Evolutionary conservation across 1,140 invertebrate genomes (phyloP).

Genomic region (Lepidostoma basale): DNA sequence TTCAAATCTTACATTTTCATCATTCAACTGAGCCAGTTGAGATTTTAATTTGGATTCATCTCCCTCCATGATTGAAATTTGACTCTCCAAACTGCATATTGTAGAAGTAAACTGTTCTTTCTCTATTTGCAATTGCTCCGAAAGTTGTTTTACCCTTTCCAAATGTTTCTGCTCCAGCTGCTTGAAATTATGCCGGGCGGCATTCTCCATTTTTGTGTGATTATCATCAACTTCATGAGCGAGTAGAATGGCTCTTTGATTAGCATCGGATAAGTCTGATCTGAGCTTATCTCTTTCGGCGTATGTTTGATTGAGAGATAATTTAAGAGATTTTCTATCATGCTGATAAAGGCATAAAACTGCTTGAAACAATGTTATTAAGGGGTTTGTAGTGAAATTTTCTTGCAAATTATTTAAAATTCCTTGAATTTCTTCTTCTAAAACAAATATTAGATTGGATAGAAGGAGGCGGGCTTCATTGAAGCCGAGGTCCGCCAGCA

Average conservation of each 20-base stretch:
- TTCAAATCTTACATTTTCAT: constrained; percentile 51
- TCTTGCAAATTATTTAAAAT: constrained; percentile 52
- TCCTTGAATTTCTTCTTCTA: constrained; percentile 76
- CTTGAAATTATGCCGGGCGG: constrained; percentile 69
- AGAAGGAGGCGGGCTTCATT: constrained; percentile 67
- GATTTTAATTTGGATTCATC: constrained; percentile 69
- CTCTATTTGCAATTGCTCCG: constrained; percentile 69
- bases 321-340: constrained; percentile 47
- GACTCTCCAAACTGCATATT: constrained; percentile 62
- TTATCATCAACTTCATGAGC: constrained; percentile 91
- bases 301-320: constrained; percentile 47
- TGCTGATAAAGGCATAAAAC: constrained; percentile 50
- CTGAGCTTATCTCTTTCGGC: constrained; percentile 72
- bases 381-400: constrained; percentile 46
- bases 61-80: constrained; percentile 62
- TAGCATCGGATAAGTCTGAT: constrained; percentile 78
- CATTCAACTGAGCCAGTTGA: constrained; percentile 59
- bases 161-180: constrained; percentile 76
- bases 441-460: constrained; percentile 69
- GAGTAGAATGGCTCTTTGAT: constrained; percentile 75
- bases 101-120: constrained; percentile 69
- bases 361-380: constrained; percentile 50
- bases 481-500: constrained; percentile 76
- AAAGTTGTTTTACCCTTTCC: constrained; percentile 73
- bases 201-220: constrained; percentile 78